Conservation (phyloP, 53 echinoderm and acorn worm genomes). For the Pentamera pediparva region DNA sequence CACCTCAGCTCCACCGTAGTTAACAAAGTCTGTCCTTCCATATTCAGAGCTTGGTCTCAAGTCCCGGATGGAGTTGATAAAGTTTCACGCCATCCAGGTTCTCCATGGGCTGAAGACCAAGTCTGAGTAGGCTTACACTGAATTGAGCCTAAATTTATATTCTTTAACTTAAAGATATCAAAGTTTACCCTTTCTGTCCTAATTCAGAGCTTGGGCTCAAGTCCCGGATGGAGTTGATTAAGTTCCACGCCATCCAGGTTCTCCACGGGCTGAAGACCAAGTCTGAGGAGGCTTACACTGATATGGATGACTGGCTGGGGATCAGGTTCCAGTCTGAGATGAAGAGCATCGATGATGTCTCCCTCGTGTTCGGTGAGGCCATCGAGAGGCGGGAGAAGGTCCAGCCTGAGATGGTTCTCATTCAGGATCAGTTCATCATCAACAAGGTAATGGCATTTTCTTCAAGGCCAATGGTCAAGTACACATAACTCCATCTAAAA, state of each 20-base stretch:
- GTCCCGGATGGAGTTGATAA: constrained; percentile 89
- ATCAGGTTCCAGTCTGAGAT: constrained; percentile 81
- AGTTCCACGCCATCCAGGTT: constrained; percentile 79
- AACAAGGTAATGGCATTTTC: constrained; percentile 56
- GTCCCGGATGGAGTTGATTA: constrained; percentile 89
- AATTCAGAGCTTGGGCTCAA: constrained; percentile 65
- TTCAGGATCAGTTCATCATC: constrained; percentile 86
- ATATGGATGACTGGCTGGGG: constrained; percentile 99
- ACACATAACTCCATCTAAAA: not conserved
- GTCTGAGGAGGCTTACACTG: constrained; percentile 77
- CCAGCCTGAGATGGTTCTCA: constrained; percentile 65
- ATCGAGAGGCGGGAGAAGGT: constrained; percentile 79
- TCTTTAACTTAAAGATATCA: no score
- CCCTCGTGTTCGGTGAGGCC: constrained; percentile 63
- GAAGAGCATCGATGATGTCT: constrained; percentile 78
- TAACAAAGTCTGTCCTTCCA: no score
- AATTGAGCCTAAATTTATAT: no score
- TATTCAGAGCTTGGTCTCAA: constrained; percentile 66
- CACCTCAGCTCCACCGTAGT: no score
- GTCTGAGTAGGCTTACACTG: not conserved
- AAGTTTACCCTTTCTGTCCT: not conserved
- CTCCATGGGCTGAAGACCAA: constrained; percentile 45
- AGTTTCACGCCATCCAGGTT: constrained; percentile 79
- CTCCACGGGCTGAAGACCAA: constrained; percentile 80
- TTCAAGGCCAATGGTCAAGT: no score